phyloP scores from a whole-genome alignment of 2,888 invertebrate genomes.

The Desoria tigrina region DNA sequence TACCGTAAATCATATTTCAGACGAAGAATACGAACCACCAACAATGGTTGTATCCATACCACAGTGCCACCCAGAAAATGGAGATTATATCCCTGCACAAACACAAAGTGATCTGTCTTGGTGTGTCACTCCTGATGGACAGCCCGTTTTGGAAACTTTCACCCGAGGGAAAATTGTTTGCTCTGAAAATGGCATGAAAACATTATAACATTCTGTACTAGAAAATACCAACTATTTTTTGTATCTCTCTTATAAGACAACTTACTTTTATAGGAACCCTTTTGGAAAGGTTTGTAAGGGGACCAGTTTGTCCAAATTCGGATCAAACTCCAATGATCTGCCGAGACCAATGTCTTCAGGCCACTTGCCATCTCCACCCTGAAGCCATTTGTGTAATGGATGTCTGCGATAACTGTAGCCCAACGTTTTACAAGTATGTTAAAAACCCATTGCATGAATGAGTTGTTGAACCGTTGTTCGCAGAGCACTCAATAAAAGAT shows the following conservation, averaged over 20 bases:
- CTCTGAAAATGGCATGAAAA: slow-evolving; percentile 54
- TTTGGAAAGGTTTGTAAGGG: slow-evolving; percentile 51
- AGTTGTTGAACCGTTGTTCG: too few relatives aligned
- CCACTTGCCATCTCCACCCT: slow-evolving; percentile 55
- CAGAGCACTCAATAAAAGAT: too few relatives aligned
- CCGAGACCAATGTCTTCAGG: slow-evolving; percentile 54
- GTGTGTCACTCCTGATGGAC: slow-evolving; percentile 77
- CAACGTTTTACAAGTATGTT: slow-evolving; percentile 54
- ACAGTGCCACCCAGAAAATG: slow-evolving; percentile 54
- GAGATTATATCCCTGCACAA: slow-evolving; percentile 54
- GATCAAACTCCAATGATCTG: slow-evolving; percentile 54
- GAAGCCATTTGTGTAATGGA: slow-evolving; percentile 56
- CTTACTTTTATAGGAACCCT: slow-evolving; percentile 52
- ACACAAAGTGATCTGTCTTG: slow-evolving; percentile 59
- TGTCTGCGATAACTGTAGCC: slow-evolving; percentile 55
- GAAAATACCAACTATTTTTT: too few relatives aligned
- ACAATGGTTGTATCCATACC: slow-evolving; percentile 55
- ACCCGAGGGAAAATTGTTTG: slow-evolving; percentile 72
- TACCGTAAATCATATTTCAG: slow-evolving; percentile 1
- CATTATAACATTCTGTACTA: background rate
- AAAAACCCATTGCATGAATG: slow-evolving; percentile 13
- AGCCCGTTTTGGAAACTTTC: slow-evolving; percentile 77
- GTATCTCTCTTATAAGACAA: too few relatives aligned
- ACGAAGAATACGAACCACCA: slow-evolving; percentile 31
- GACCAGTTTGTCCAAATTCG: slow-evolving; percentile 54